These are phyloP conservation scores for Palythoa caribaeorum DNA, from an alignment of 92 coral and sea anemone genomes.

Conservation along the genomic window DNA sequence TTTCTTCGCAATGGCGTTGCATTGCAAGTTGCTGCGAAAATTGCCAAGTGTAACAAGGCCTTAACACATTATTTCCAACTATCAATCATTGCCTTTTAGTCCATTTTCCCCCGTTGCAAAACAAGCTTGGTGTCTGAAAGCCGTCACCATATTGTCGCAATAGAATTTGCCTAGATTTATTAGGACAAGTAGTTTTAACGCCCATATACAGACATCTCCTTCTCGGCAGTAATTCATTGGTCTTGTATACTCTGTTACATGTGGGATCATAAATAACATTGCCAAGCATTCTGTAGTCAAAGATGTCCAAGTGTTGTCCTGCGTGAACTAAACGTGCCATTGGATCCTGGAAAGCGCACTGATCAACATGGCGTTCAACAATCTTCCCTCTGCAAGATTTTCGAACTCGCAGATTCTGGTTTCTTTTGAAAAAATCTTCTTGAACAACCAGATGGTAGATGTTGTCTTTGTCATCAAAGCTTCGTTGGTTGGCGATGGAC, in stretches of 20 bases:
- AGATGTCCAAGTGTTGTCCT: conserved; percentile 30
- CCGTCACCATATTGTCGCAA: conserved; percentile 16
- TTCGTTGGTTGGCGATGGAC: conserved; percentile 18
- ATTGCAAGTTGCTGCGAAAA: too few species aligned
- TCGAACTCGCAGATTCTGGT: conserved; percentile 5
- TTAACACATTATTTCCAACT: too few species aligned
- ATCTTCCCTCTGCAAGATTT: conserved; percentile 30
- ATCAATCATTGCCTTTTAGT: background rate
- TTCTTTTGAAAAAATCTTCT: conserved; percentile 23
- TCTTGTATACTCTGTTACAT: background rate
- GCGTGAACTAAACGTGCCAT: conserved; percentile 28
- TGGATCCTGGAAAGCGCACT: conserved; percentile 32
- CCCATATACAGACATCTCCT: conserved; percentile 42
- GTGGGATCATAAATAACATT: conserved; percentile 13
- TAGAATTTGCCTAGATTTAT: conserved; percentile 2
- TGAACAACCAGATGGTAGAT: conserved; percentile 27
- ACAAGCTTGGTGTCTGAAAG: background rate
- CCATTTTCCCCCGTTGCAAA: conserved; percentile 27
- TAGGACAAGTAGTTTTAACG: conserved; percentile 25
- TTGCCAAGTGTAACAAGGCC: too few species aligned
- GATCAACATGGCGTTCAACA: conserved; percentile 34
- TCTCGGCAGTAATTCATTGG: conserved; percentile 18
- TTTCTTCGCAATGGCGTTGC: too few species aligned
- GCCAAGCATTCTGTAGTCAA: background rate
- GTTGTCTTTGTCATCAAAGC: conserved; percentile 20